These are phyloP conservation scores for Lottia gigantea DNA, from an alignment of 2,888 invertebrate species.

Conservation along the genomic window DNA sequence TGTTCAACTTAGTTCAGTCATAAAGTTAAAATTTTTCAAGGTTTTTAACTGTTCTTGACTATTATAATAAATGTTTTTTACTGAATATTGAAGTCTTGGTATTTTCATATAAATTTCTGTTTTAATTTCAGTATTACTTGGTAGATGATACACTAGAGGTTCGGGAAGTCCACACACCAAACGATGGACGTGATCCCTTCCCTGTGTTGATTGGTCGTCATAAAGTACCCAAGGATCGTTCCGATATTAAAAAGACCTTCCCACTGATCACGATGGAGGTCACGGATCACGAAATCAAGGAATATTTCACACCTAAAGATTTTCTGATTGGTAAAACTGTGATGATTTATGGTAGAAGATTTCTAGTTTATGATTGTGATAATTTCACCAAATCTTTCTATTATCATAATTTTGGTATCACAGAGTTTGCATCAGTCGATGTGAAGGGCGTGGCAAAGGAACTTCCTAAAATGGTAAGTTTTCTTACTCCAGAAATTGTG, in stretches of 20 bases:
- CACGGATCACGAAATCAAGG: constrained; percentile 78
- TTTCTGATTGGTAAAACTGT: constrained; percentile 77
- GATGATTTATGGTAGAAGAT: constrained; percentile 69
- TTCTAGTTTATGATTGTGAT: constrained; percentile 84
- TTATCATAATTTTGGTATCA: constrained; percentile 69
- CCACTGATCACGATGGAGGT: constrained; percentile 77
- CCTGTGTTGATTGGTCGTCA: constrained; percentile 80
- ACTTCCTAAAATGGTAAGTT: constrained; percentile 62
- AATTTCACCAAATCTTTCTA: constrained; percentile 83
- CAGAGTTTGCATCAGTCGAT: constrained; percentile 68
- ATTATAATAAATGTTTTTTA: too few species aligned
- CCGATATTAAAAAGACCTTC: constrained; percentile 61
- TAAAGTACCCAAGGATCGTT: constrained; percentile 72
- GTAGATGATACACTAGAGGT: constrained; percentile 85
- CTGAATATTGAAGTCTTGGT: too few species aligned
- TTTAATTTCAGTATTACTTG: constrained; percentile 76
- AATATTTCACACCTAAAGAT: constrained; percentile 83
- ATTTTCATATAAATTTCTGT: too few species aligned
- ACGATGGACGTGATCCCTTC: constrained; percentile 82
- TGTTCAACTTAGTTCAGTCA: too few species aligned
- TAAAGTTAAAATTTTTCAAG: too few species aligned
- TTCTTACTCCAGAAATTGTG: background rate
- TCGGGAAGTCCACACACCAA: constrained; percentile 78
- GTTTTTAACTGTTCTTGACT: too few species aligned
- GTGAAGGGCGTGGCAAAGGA: constrained; percentile 51